Evolutionary conservation across 2,888 invertebrate genomes (phyloP), one percentile per base, ranked within the genome.

Genomic region (Cordilura impudica): DNA sequence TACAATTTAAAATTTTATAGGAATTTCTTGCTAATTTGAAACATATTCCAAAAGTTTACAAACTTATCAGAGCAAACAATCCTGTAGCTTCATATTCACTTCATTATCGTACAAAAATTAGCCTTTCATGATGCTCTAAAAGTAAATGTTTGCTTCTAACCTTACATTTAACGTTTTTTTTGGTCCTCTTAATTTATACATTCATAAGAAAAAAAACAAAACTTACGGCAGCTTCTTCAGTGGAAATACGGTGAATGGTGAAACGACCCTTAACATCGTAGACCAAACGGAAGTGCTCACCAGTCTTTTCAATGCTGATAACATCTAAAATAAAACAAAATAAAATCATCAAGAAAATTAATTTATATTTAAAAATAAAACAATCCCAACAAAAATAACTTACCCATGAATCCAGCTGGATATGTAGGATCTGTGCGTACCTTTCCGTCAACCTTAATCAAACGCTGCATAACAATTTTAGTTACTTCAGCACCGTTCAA

Each of bases 201-300:
- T n/a, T n/a, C n/a, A n/a, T n/a, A n/a, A 39, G n/a, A 39, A 39
- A 19, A 2, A 61, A 45, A 4, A 2, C 14, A 19, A 60, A 23
- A 82, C 84, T 74, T 91, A 98, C 98, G 93, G 98, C 97, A 49
- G 99, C 98, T 92, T 99, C 99, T 89, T 98, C 98, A 69, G 95
- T 94, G 65, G 98, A 97, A 87, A 99, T 99, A 86, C 99, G 94
- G 90, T 99, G 99, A 83, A 98, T 95, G 83, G 97, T 95, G 91
- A 98, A 99, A 86, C 99, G 94, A 81, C 99, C 99, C 91, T 99
- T 99, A 49, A 98, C 97, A 90, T 99, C 99, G 91, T 99, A 99
- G 88, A 99, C 96, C 84, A 99, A 92, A 84, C 99, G 94, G 94
- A 99, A 99, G 90, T 95, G 94, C 91, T 99, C 99, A 85, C 95